A percentile compares a stretch with the other conserved stretches of the same genome.
Evolutionary conservation across 2,113 vertebrate species (phyloP).

Genomic region (Xiphias gladius): DNA sequence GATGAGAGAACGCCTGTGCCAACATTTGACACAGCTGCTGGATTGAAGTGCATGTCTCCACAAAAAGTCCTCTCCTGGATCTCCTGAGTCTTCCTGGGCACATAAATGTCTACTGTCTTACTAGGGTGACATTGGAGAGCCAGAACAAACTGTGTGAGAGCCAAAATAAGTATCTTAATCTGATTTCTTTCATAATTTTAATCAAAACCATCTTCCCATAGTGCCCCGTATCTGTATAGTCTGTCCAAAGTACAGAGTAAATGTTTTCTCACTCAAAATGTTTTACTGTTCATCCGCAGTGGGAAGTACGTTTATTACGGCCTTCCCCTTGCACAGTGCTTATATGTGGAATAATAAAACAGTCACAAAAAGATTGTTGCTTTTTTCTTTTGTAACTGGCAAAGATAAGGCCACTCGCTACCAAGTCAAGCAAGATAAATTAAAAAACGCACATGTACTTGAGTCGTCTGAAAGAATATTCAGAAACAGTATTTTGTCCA

Average conservation of each 20-base stretch:
- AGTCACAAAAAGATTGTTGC: constrained; percentile 11
- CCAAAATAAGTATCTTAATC: constrained; percentile 25
- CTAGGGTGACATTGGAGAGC: constrained; percentile 38
- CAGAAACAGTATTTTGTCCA: constrained; percentile 20
- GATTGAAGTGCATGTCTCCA: constrained; percentile 41
- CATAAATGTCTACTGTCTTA: constrained; percentile 60
- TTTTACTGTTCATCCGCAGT: constrained; percentile 46
- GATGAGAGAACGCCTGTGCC: constrained; percentile 53
- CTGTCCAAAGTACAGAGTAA: constrained; percentile 17
- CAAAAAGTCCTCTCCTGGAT: constrained; percentile 53
- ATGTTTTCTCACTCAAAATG: constrained; percentile 40
- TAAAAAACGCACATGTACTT: constrained; percentile 17
- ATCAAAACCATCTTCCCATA: constrained; percentile 29
- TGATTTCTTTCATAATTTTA: constrained; percentile 39
- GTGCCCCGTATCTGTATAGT: neutral
- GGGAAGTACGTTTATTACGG: constrained; percentile 5
- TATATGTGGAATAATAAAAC: constrained; percentile 41
- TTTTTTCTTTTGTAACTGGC: constrained; percentile 37
- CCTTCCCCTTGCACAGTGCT: constrained; percentile 2
- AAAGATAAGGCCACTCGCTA: constrained; percentile 8
- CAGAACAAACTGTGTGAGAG: constrained; percentile 13
- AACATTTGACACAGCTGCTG: constrained; percentile 55
- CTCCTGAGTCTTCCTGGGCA: constrained; percentile 42
- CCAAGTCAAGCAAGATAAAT: constrained; percentile 48
- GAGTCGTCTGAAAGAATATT: constrained; percentile 44